These are phyloP conservation scores for Nephotettix cincticeps DNA, from an alignment of 1,140 invertebrate species.

Conservation along the genomic window DNA sequence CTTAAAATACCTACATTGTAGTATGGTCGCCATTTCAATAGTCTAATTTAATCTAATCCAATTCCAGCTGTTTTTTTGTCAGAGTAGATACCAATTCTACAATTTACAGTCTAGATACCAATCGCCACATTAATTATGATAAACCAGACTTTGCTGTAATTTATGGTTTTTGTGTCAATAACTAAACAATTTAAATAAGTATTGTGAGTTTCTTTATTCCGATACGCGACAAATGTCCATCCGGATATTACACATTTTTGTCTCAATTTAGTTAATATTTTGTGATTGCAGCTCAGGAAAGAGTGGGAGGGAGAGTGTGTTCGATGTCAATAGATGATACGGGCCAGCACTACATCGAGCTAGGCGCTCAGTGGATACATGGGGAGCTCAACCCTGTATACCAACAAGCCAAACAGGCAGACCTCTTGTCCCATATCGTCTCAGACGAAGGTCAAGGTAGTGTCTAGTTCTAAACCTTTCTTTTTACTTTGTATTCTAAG, in stretches of 20 bases:
- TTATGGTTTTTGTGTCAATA: too few relatives aligned
- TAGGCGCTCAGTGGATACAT: conserved; percentile 77
- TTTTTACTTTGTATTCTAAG: neutral
- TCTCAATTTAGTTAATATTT: neutral
- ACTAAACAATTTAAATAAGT: too few relatives aligned
- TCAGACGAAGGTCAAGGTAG: conserved; percentile 55
- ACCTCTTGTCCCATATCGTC: conserved; percentile 48
- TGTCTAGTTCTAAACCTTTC: neutral
- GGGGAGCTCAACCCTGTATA: conserved; percentile 61
- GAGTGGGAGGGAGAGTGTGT: conserved; percentile 61
- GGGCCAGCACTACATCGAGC: conserved; percentile 49
- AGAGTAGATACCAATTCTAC: too few relatives aligned
- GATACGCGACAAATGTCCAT: too few relatives aligned
- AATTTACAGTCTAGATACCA: too few relatives aligned
- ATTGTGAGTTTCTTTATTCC: too few relatives aligned
- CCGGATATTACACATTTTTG: conserved; percentile 11
- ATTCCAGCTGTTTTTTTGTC: too few relatives aligned
- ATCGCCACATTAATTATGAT: conserved; percentile 26
- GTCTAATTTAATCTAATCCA: too few relatives aligned
- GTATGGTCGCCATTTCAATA: too few relatives aligned
- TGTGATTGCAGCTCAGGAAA: conserved; percentile 50
- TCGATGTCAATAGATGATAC: conserved; percentile 48
- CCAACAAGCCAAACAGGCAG: conserved; percentile 48
- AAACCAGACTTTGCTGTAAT: neutral
- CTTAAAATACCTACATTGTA: too few relatives aligned